phyloP scores from a whole-genome alignment of 2,888 invertebrate genomes.

The Slavum lentiscoides region DNA sequence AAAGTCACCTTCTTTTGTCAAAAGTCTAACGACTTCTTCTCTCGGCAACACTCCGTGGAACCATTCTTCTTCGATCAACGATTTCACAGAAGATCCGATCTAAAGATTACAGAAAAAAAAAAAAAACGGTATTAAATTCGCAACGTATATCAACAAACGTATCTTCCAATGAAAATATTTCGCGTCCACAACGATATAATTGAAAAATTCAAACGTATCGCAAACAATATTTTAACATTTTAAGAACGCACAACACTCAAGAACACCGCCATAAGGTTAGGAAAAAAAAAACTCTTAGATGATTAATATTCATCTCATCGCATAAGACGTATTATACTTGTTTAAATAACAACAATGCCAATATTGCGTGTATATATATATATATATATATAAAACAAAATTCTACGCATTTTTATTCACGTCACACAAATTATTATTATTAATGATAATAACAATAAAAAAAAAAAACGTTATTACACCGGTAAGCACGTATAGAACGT shows the following conservation, averaged over 20 bases:
- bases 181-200: background rate
- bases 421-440: slow-evolving; percentile 25
- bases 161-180: too few species aligned
- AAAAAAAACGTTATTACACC: background rate
- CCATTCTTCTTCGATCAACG: slow-evolving; percentile 90
- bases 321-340: background rate
- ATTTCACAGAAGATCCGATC: slow-evolving; percentile 64
- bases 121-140: too few species aligned
- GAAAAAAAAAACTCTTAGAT: background rate
- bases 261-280: slow-evolving; percentile 12
- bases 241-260: background rate
- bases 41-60: slow-evolving; percentile 95
- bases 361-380: background rate
- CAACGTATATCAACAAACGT: too few species aligned
- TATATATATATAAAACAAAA: background rate
- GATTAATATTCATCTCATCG: slow-evolving; percentile 17
- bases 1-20: slow-evolving; percentile 92
- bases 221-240: background rate
- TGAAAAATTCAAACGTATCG: background rate
- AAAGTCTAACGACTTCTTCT: slow-evolving; percentile 89
- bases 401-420: slow-evolving; percentile 19
- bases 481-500: slow-evolving; percentile 3
- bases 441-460: background rate
- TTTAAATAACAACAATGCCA: slow-evolving; percentile 28
- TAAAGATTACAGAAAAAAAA: background rate